These are phyloP conservation scores for Sinocyclocheilus rhinocerous DNA, from an alignment of 2,113 vertebrate genomes.

Conservation along the genomic window DNA sequence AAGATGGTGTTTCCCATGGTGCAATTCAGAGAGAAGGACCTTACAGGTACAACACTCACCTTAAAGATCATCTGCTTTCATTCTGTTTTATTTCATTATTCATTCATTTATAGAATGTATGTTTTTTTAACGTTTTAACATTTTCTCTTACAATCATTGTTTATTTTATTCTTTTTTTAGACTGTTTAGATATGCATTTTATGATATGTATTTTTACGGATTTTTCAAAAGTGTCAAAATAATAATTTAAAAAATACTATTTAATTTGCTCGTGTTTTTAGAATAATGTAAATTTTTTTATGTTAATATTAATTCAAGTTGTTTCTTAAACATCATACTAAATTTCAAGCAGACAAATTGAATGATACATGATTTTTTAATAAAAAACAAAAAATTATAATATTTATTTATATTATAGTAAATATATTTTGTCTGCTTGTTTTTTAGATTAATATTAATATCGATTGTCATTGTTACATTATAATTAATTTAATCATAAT, in stretches of 20 bases:
- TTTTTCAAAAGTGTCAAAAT: neutral
- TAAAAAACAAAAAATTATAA: neutral
- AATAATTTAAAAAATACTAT: too few species aligned
- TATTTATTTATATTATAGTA: neutral
- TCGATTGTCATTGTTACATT: neutral
- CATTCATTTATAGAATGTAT: too few species aligned
- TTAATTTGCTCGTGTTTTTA: neutral
- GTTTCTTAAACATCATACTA: neutral
- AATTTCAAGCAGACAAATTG: neutral
- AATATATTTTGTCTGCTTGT: neutral
- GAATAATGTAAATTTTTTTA: neutral
- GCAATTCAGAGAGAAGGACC: constrained; percentile 96
- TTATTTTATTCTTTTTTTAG: neutral
- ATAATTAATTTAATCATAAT: neutral
- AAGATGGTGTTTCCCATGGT: constrained; percentile 95
- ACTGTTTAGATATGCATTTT: too few species aligned
- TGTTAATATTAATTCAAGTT: too few species aligned
- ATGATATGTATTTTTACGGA: neutral
- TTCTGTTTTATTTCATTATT: too few species aligned
- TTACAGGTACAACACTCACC: constrained; percentile 82
- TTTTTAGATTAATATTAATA: neutral
- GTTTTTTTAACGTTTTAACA: too few species aligned
- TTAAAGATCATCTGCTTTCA: too few species aligned
- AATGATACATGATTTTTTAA: neutral
- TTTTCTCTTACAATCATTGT: too few species aligned